Base-by-base conservation (phyloP, 2,113 vertebrate genomes). In the Coreoperca whiteheadi region DNA sequence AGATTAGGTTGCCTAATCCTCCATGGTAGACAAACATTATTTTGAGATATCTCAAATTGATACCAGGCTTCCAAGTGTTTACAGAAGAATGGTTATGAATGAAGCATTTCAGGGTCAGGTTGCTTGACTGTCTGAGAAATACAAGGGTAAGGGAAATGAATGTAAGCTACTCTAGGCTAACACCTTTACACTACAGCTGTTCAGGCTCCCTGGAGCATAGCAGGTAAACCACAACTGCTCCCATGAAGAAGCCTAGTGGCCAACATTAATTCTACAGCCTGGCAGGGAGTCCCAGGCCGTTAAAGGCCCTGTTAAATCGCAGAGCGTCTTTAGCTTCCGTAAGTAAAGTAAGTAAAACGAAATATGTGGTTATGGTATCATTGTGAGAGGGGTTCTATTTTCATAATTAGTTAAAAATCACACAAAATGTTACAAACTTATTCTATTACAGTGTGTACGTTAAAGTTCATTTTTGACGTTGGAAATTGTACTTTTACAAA, bases 161-260 rank as follows among this genome's bases (percentile, higher is more conserved):
- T 39, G 32, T 74, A 43, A 63, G 57, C 28, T 34, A 23, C 12
- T 32, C 11, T 59, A 16, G 2, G 2, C 28, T 48, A 18, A 61
- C 28, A 37, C 73, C 4, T 50, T 7, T 50, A 50, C 20, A 34
- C 41, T n/a, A 12, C 23, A 63, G 59, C 32, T 20, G 32, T 65
- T 51, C 20, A 53, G 23, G 46, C 10, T 76, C 46, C 32, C 74
- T 53, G 39, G 74, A 53, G 32, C 3, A 75, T 5, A 23, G 61
- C 23, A 66, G 74, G 74, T 41, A n/a, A 54, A 77, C 50, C 21
- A 56, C 11, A 60, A 59, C 46, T 54, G 61, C 34, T 77, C 61
- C n/a, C 48, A 77, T 10, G 61, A 66, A 50, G 50, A 25, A 66
- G 34, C n/a, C 48, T 39, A 15, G n/a, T 30, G n/a, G 61, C 50